A percentile compares a stretch with the other conserved stretches of the same genome.
Evolutionary conservation across 2,797 vertebrate species (phyloP).

Genomic region (Antennarius maculatus): DNA sequence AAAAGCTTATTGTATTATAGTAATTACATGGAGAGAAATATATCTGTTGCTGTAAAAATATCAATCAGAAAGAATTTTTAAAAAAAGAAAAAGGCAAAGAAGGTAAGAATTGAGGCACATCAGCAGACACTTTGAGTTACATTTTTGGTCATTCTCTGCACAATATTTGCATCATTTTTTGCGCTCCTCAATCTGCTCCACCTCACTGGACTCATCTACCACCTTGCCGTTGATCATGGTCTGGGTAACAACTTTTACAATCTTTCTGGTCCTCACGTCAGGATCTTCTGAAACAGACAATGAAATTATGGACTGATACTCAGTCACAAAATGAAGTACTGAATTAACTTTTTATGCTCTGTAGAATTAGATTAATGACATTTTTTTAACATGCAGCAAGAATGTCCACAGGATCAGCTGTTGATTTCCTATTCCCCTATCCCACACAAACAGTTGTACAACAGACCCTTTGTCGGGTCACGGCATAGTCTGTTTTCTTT

Average conservation of each 20-base stretch:
- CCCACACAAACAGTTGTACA: too few species aligned
- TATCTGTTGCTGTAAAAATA: not conserved
- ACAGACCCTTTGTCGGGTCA: too few species aligned
- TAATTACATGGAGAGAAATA: not conserved
- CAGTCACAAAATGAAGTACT: not conserved
- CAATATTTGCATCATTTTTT: conserved; percentile 74
- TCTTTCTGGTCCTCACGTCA: conserved; percentile 85
- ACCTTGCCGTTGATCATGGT: conserved; percentile 87
- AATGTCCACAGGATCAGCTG: too few species aligned
- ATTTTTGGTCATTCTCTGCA: not conserved
- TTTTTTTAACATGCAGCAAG: too few species aligned
- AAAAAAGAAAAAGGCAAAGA: not conserved
- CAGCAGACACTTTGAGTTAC: conserved; percentile 30
- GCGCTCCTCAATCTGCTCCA: conserved; percentile 83
- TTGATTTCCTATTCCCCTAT: too few species aligned
- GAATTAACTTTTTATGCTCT: not conserved
- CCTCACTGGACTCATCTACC: conserved; percentile 85
- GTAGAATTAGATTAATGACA: too few species aligned
- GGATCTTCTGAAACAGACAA: conserved; percentile 76
- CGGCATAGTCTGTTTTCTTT: too few species aligned
- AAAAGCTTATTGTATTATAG: not conserved
- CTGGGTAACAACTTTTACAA: conserved; percentile 87
- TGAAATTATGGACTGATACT: conserved; percentile 7
- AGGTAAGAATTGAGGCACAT: not conserved
- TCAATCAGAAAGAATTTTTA: not conserved